Base-by-base conservation (phyloP, 1,140 invertebrate genomes). In the Micrasema longulum region DNA sequence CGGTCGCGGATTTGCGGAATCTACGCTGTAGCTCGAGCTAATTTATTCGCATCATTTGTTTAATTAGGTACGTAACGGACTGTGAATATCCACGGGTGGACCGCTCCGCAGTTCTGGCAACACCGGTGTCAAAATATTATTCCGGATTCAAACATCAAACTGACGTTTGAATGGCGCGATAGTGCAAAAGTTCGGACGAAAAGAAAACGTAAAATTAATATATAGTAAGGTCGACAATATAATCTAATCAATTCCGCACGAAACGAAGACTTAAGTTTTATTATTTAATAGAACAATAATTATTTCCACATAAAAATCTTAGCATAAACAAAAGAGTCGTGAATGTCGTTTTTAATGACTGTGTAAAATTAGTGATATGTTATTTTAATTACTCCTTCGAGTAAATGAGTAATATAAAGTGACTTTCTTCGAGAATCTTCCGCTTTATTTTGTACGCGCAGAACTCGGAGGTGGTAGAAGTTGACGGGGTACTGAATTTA, bases 271-370 rank as follows among this genome's bases (percentile, higher is more conserved):
- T 4, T 22, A 2, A 52, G 43, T n/a, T 16, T n/a, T 47, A 5
- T 52, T 52, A 22, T 52, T 11, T 52, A 22, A 31, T 4, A 31
- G 26, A 52, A 23, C 18, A 52, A 22, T 20, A 20, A 52, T 52
- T 52, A 52, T 52, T 52, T 52, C 48, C 48, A 20, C 48, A 23
- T 52, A 52, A 52, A 22, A 52, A 52, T 52, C 18, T 22, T 52
- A 22, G 1, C 48, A 20, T 52, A 20, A 52, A 23, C 48, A 23
- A 52, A 52, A 52, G 18, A 22, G 18, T 52, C 20, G 48, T 52
- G 48, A 52, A 52, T 52, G 48, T 23, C 23, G 16, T 20, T 20
- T 11, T 52, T 22, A 7, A 52, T 22, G 1, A 23, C 7, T 23
- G 48, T 52, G 6, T 9, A 18, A 22, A 22, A 18, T 50, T 52